These are phyloP conservation scores for Oscheius myriophilus DNA, from an alignment of 2,888 invertebrate genomes.

Conservation along the genomic window DNA sequence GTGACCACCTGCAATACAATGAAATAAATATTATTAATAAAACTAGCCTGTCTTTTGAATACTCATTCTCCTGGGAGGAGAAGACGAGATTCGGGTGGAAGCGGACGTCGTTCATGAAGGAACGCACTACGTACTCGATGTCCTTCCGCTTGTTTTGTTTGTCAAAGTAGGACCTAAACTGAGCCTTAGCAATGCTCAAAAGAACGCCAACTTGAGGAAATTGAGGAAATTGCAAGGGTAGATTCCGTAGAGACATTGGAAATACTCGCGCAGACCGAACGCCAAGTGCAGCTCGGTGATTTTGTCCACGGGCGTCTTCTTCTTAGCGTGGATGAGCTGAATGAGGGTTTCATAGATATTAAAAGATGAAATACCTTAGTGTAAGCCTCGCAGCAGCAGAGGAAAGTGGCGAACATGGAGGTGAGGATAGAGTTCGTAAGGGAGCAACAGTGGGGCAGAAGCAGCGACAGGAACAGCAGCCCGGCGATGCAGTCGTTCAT, in stretches of 20 bases:
- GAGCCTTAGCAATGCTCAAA: background rate
- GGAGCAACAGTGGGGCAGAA: slow-evolving; percentile 45
- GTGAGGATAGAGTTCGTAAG: slow-evolving; percentile 24
- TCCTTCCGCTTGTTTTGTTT: slow-evolving; percentile 9
- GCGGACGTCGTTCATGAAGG: slow-evolving; percentile 36
- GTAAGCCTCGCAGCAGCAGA: slow-evolving; percentile 20
- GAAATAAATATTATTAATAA: background rate
- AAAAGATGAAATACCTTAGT: background rate
- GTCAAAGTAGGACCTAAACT: slow-evolving; percentile 17
- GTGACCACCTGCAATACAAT: slow-evolving; percentile 31
- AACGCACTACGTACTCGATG: slow-evolving; percentile 5
- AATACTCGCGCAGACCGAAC: slow-evolving; percentile 38
- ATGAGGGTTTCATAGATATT: background rate
- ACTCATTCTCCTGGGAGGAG: slow-evolving; percentile 38
- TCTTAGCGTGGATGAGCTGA: slow-evolving; percentile 16
- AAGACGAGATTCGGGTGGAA: slow-evolving; percentile 45
- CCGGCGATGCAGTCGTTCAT: slow-evolving; percentile 34
- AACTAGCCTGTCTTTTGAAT: slow-evolving; percentile 31
- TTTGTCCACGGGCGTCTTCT: slow-evolving; percentile 20
- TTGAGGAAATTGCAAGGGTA: slow-evolving; percentile 47
- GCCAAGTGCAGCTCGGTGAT: slow-evolving; percentile 32
- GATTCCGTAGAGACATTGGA: slow-evolving; percentile 47
- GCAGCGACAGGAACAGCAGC: slow-evolving; percentile 39
- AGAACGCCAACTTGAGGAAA: slow-evolving; percentile 29
- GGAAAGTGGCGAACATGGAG: slow-evolving; percentile 38